Evolutionary conservation across 2,888 invertebrate genomes (phyloP), one percentile per base, ranked within the genome.

Genomic region (Polydrusus cervinus): DNA sequence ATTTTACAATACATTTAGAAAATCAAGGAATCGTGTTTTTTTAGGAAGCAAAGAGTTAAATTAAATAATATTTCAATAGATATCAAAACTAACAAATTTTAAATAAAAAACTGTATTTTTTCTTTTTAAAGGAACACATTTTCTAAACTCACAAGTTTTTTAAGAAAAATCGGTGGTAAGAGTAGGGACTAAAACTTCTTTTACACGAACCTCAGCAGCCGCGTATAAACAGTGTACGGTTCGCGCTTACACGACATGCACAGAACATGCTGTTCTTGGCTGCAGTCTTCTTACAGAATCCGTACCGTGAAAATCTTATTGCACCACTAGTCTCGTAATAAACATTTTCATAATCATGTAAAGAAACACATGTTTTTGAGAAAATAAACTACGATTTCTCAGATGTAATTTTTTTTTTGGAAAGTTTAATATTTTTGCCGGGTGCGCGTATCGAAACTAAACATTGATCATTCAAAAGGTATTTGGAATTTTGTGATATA

Each of bases 161-260:
- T 7, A 25, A 8, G 25, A 25, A 49, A 25, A 65, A 13, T 49
- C 34, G 14, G 10, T 20, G n/a, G 65, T 65, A 16, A 65, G 49
- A 75, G 75, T 75, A 75, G 75, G 71, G 71, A 75, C 71, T 66
- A 38, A 70, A 74, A 74, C 74, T 70, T 75, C 75, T 75, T 75
- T 61, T 61, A 69, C 40, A 71, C 53, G 61, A 70, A 65, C 71
- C 75, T 75, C 71, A 74, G 65, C 71, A 75, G 66, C 66, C 75
- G 71, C 75, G 66, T 70, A 49, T 71, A 71, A 75, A 75, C 75
- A 75, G 75, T 75, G 38, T 34, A 65, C 71, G 71, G 70, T 75
- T 65, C 66, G 71, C 75, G 75, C 71, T 75, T 53, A 65, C 66
- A 71, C 75, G 71, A 75, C 71, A 57, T 45, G 55, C 61, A 57